A percentile compares a stretch with the other conserved stretches of the same genome.
phyloP scores from a whole-genome alignment of 1,140 invertebrate genomes.

The Cyrtorhinus lividipennis region DNA sequence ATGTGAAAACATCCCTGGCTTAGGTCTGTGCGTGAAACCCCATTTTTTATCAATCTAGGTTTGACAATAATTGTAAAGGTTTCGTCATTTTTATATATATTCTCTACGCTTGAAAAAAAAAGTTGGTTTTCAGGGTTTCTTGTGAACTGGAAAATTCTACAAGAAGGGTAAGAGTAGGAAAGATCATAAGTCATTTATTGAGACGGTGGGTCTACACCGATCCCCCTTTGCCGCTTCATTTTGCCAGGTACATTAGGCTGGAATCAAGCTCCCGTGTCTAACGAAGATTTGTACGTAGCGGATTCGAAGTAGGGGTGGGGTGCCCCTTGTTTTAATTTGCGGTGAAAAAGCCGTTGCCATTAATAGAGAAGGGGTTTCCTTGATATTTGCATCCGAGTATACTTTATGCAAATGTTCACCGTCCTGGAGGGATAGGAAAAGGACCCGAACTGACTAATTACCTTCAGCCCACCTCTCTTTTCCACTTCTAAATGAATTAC shows the following conservation, averaged over 20 bases:
- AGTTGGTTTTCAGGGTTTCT: too few species aligned
- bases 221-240: too few species aligned
- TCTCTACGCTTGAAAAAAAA: too few species aligned
- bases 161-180: too few species aligned
- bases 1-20: too few species aligned
- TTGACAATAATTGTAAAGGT: too few species aligned
- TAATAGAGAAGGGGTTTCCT: constrained; percentile 6
- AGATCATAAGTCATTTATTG: too few species aligned
- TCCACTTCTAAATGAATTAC: constrained; percentile 12
- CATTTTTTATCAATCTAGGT: too few species aligned
- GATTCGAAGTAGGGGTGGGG: neutral
- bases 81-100: too few species aligned
- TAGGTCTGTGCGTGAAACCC: too few species aligned
- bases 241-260: constrained; percentile 3
- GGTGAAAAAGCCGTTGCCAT: constrained; percentile 10
- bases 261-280: constrained; percentile 2
- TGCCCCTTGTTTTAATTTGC: constrained; percentile 4
- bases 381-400: constrained; percentile 9
- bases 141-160: too few species aligned
- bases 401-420: constrained; percentile 9
- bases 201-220: too few species aligned
- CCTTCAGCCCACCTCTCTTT: neutral
- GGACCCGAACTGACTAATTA: constrained; percentile 12
- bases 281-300: constrained; percentile 1
- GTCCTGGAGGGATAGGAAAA: neutral